Percentiles rank a stretch among this genome's conserved stretches.
Evolutionary conservation across 2,888 invertebrate species (phyloP).

Genomic region (Nomada flava): DNA sequence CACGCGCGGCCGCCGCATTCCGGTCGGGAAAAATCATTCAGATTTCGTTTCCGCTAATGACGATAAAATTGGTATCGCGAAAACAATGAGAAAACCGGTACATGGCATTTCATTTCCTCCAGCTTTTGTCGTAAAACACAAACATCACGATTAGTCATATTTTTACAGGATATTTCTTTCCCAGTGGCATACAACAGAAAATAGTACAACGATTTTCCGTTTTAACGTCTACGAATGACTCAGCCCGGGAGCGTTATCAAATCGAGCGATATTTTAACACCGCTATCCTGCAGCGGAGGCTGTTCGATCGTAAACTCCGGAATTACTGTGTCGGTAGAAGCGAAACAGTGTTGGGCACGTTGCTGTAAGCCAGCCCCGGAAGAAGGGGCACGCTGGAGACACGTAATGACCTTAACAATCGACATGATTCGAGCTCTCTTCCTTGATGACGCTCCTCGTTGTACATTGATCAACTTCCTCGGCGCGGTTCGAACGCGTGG

Average conservation of each 20-base stretch:
- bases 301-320: constrained; percentile 46
- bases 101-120: no score
- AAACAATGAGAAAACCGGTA: no score
- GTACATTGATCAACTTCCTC: constrained; percentile 60
- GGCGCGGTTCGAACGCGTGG: constrained; percentile 3
- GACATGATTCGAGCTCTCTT: constrained; percentile 68
- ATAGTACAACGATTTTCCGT: background rate
- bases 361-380: constrained; percentile 60
- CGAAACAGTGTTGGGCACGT: constrained; percentile 31
- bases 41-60: background rate
- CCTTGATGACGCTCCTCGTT: constrained; percentile 59
- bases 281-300: constrained; percentile 6
- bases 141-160: no score
- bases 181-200: background rate
- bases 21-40: background rate
- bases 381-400: constrained; percentile 64
- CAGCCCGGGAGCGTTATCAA: background rate
- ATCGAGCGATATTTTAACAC: constrained; percentile 29
- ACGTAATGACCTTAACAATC: constrained; percentile 71
- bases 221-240: background rate
- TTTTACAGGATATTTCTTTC: background rate
- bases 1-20: background rate
- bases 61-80: background rate
- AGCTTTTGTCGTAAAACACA: no score
- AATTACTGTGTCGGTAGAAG: constrained; percentile 45